A percentile compares a stretch with the other conserved stretches of the same genome.
Evolutionary conservation across 2,797 vertebrate genomes (phyloP).

Genomic region (Falco columbarius): DNA sequence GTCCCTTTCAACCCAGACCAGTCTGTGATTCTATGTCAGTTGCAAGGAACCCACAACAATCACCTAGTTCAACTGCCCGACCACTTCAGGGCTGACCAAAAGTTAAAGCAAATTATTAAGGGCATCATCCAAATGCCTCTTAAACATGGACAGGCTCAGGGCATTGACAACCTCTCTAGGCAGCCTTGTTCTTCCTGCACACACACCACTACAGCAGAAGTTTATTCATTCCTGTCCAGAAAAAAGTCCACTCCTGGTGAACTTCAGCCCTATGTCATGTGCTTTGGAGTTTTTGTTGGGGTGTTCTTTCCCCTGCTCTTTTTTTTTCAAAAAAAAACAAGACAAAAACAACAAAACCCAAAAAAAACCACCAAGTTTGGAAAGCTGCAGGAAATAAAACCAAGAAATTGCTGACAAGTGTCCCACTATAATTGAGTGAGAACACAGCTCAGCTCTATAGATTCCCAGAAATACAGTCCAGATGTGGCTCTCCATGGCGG

Average conservation of each 20-base stretch:
- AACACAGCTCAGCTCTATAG: slow-evolving; percentile 16
- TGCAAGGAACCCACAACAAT: not conserved
- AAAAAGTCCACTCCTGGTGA: not conserved
- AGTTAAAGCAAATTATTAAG: not conserved
- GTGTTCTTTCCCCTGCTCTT: fast-evolving
- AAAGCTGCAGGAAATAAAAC: not conserved
- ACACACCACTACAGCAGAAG: not conserved
- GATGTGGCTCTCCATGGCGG: not conserved
- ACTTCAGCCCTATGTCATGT: not conserved
- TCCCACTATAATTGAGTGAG: slow-evolving; percentile 33
- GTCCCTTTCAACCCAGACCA: no score
- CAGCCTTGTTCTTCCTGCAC: not conserved
- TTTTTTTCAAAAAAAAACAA: no score
- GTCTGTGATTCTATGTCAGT: not conserved
- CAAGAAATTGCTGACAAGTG: slow-evolving; percentile 51
- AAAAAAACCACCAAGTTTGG: not conserved
- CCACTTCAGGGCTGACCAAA: not conserved
- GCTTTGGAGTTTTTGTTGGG: not conserved
- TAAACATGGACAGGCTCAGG: not conserved
- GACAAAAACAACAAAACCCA: no score
- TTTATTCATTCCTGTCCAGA: not conserved
- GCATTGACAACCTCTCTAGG: not conserved
- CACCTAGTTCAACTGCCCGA: not conserved
- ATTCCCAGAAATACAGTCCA: slow-evolving; percentile 34
- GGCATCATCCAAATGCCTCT: not conserved